Evolutionary conservation across 2,888 invertebrate genomes (phyloP).

Genomic region (Toxonevra muliebris): DNA sequence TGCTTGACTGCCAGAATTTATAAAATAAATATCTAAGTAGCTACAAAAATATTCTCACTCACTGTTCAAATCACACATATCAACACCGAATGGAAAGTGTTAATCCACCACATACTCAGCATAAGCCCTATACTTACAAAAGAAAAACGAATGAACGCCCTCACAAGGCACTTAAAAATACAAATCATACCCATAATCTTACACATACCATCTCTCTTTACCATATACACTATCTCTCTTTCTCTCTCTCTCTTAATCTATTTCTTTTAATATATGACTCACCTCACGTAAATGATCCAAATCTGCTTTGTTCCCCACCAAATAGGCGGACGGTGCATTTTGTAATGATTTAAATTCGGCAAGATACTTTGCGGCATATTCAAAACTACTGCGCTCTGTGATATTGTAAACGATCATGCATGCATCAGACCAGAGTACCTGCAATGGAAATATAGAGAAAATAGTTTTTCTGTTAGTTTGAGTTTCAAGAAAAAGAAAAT

Average conservation of each 20-base stretch:
- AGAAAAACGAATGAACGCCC: not conserved
- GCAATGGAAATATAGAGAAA: slow-evolving; percentile 17
- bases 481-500: not conserved
- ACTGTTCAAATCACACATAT: too few species aligned
- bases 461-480: not conserved
- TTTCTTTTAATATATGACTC: slow-evolving; percentile 45
- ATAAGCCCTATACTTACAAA: too few species aligned
- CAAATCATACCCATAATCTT: not conserved
- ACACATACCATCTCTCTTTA: not conserved
- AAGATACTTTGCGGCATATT: slow-evolving; percentile 73
- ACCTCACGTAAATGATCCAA: slow-evolving; percentile 81
- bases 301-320: slow-evolving; percentile 83
- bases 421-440: slow-evolving; percentile 81
- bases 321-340: slow-evolving; percentile 68
- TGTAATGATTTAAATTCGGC: slow-evolving; percentile 69
- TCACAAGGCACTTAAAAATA: not conserved
- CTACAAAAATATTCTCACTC: too few species aligned
- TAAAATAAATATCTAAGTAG: too few species aligned
- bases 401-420: slow-evolving; percentile 81
- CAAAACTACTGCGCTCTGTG: slow-evolving; percentile 76
- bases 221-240: too few species aligned
- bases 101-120: too few species aligned
- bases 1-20: too few species aligned
- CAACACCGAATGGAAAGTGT: too few species aligned
- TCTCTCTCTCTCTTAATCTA: too few species aligned